Conservation (phyloP, 2,113 vertebrate species). For the Arizona elegans region DNA sequence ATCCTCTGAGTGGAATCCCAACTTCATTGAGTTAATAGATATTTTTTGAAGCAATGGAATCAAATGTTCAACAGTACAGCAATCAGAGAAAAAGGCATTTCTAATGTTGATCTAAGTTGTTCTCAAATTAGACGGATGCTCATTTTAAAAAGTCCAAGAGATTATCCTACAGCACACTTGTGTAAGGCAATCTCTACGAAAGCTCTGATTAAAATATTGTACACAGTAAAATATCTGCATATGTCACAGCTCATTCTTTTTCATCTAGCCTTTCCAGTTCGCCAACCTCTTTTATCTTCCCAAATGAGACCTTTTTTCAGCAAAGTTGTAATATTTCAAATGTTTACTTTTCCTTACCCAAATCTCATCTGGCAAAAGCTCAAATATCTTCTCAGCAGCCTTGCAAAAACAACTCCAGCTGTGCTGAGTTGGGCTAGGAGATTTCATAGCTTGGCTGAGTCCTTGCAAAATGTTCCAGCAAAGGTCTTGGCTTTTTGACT, state of each 20-base stretch:
- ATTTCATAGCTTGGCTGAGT: conserved; percentile 82
- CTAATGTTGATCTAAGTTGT: conserved; percentile 2
- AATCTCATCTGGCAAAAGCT: conserved; percentile 81
- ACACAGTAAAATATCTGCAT: not conserved
- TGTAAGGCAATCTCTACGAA: not conserved
- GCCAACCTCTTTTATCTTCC: not conserved
- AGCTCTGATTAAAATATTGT: not conserved
- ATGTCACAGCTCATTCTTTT: not conserved
- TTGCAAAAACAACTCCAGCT: conserved; percentile 83
- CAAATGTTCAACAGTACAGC: conserved; percentile 2
- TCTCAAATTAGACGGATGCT: not conserved
- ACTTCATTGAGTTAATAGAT: not conserved
- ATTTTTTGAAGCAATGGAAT: not conserved
- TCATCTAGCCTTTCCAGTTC: not conserved
- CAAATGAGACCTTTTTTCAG: not conserved
- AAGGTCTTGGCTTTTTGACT: conserved; percentile 52
- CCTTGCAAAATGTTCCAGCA: conserved; percentile 78
- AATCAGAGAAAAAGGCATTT: not conserved
- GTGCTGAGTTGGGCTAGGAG: conserved; percentile 78
- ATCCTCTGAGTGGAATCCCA: not conserved
- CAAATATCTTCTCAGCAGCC: conserved; percentile 80
- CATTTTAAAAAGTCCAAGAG: not conserved
- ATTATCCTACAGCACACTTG: not conserved
- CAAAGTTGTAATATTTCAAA: conserved; percentile 47
- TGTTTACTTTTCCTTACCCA: conserved; percentile 73